phyloP scores from a whole-genome alignment of 2,888 invertebrate species.

The Adineta ricciae region DNA sequence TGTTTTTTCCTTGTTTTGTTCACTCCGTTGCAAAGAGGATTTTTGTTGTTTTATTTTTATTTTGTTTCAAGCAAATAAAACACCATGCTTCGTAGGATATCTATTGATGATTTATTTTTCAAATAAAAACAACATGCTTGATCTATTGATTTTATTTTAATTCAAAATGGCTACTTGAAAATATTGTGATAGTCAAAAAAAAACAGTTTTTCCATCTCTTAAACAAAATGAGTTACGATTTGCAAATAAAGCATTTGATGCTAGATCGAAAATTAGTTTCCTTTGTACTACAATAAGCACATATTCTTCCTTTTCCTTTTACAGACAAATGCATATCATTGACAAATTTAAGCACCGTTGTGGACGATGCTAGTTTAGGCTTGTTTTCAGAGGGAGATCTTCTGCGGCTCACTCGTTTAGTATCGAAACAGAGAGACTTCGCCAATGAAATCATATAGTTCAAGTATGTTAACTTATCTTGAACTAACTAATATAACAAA shows the following conservation, averaged over 20 bases:
- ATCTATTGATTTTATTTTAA: background rate
- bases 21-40: too few relatives aligned
- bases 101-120: too few relatives aligned
- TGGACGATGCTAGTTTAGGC: background rate
- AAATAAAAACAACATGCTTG: background rate
- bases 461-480: too few relatives aligned
- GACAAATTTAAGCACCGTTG: background rate
- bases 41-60: too few relatives aligned
- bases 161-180: conserved; percentile 1
- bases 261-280: background rate
- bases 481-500: too few relatives aligned
- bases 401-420: background rate
- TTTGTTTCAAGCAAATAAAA: too few relatives aligned
- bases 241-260: background rate
- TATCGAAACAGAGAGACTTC: background rate
- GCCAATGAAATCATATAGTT: background rate
- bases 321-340: background rate
- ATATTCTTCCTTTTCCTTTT: background rate
- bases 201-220: background rate
- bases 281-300: conserved; percentile 1
- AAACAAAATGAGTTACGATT: background rate
- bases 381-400: conserved; percentile 7
- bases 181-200: background rate
- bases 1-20: too few relatives aligned
- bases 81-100: too few relatives aligned